Base-by-base conservation (phyloP, 2,888 invertebrate species). In the Lochmaea crataegi region DNA sequence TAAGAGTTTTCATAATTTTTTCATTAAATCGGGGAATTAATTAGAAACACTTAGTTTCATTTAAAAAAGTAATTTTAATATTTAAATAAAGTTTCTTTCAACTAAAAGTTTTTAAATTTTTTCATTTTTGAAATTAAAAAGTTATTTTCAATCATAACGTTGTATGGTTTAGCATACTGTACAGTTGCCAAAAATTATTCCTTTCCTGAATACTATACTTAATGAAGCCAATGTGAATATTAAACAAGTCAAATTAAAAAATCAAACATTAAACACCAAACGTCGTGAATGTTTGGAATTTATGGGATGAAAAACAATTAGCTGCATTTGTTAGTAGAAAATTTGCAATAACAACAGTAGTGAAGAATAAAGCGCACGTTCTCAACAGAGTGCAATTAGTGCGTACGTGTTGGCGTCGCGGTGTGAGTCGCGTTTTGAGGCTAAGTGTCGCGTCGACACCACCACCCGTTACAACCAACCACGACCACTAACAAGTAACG, bases 311-410 rank as follows among this genome's bases (percentile, higher is more conserved):
- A 73, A 74, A 73, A 71, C 78, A 77, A 80, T 81, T 78, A 75
- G 74, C 77, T 77, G 75, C 79, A 80, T 80, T 80, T 81, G 80
- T 76, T 78, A 78, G 79, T 77, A 79, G 79, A 80, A 83, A 84
- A 84, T 84, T 82, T 82, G 81, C 81, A 81, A 84, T 83, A 83
- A 84, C 82, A 83, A 81, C 81, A 79, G 81, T 80, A 83, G 83
- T 83, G 83, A 84, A 85, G 84, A 83, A 84, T 82, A 82, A 82
- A 84, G 84, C 83, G 85, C 85, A 85, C 86, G 85, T 86, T 84
- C 84, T 83, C 84, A 84, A 85, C 85, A 86, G 83, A 81, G 82
- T 80, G 85, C 85, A 86, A 86, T 86, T 86, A 86, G 85, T 82
- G 82, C 82, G 84, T 85, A 86, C 85, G 86, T 85, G 85, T 84